These are phyloP conservation scores for Heterotilapia buettikoferi DNA, from an alignment of 2,113 vertebrate species.

Conservation along the genomic window DNA sequence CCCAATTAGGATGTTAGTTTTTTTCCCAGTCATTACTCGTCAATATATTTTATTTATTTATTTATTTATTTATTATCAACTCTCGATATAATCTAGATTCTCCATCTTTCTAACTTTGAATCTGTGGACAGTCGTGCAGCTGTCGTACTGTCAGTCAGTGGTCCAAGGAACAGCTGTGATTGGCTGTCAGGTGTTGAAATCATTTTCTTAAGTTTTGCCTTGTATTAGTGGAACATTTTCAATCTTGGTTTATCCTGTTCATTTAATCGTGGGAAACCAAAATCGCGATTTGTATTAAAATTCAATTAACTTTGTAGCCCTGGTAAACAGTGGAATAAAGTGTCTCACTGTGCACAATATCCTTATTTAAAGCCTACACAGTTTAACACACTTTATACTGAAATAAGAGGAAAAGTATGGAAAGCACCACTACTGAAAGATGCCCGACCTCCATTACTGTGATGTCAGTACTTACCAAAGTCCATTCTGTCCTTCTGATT, in stretches of 20 bases:
- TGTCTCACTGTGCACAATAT: background rate
- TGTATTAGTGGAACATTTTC: background rate
- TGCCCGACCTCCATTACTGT: background rate
- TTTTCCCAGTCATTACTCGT: background rate
- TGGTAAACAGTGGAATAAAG: background rate
- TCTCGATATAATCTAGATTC: background rate
- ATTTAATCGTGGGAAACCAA: background rate
- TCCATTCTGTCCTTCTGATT: constrained; percentile 97
- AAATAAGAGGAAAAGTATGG: background rate
- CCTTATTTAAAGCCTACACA: background rate
- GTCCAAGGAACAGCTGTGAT: background rate
- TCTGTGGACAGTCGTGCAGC: background rate
- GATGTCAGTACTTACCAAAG: constrained; percentile 78
- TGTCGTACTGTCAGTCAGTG: background rate
- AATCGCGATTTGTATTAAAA: background rate
- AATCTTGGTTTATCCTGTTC: fast-evolving
- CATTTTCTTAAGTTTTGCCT: background rate
- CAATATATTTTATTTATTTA: background rate
- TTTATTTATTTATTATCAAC: background rate
- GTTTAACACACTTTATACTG: background rate
- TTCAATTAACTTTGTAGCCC: background rate
- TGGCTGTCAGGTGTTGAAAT: background rate
- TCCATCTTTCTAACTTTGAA: background rate
- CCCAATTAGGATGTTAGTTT: background rate
- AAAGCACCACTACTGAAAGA: background rate